Base-by-base conservation (phyloP, 2,113 vertebrate genomes). In the Pterophyllum scalare region DNA sequence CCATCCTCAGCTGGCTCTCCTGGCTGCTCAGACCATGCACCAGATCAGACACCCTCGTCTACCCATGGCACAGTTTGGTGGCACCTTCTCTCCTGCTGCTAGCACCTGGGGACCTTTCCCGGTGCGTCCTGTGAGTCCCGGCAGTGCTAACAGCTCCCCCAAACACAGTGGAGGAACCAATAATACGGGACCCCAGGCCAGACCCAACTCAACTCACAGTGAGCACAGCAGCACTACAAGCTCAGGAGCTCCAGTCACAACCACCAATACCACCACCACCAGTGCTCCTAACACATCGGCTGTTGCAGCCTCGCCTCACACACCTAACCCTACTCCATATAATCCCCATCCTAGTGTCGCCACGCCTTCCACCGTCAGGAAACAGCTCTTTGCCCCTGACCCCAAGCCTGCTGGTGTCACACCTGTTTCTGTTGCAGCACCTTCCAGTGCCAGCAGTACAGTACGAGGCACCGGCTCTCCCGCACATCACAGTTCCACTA, bases 71-170 rank as follows among this genome's bases (percentile, higher is more conserved):
- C 98, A 99, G 28, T 99, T 99, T 83, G 98, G 98, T 87, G 98
- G 98, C 87, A 98, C 98, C 56, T 99, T 99, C 94, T 96, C 98
- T 60, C 96, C 97, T 12, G 97, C 98, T 14, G 96, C 98, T 22
- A 98, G 97, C 89, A 99, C 98, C 57, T 99, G 98, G 98, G 98
- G 98, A 83, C 98, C 98, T 80, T 99, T 99, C 91, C 98, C 98
- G 3, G 98, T 99, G 91, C 97, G 98, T 92, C 98, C 98, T 65
- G 97, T 99, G 88, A 99, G 97, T 92, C 97, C 98, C 2, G 97
- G 98, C 91, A 99, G 97, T 81, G 96, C 97, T 62, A 99, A 97
- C 93, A 96, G 96, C 94, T 99, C 98, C 92, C 98, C 98, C 85
- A 99, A 99, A 92, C 98, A 99, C 96, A 98, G 96, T 1, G 96